phyloP scores from a whole-genome alignment of 2,797 vertebrate genomes.

The Scleropages formosus region DNA sequence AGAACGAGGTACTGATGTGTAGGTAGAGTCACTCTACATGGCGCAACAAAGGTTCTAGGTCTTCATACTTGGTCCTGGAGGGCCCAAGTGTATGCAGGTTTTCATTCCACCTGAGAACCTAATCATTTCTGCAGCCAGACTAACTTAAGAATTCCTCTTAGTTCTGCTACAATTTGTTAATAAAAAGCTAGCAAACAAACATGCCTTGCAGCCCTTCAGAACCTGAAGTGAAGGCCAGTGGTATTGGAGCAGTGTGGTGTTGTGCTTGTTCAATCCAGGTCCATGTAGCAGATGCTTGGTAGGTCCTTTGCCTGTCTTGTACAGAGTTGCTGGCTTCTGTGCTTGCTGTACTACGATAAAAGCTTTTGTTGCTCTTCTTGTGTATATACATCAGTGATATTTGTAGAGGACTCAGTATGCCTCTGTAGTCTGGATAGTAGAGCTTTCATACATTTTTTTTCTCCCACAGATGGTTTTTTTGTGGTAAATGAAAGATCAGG shows the following conservation, averaged over 20 bases:
- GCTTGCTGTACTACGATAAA: slow-evolving; percentile 4
- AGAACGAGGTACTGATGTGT: slow-evolving; percentile 66
- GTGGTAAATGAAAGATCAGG: background rate
- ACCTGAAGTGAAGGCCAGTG: no score
- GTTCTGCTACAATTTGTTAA: no score
- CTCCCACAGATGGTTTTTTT: slow-evolving; percentile 1
- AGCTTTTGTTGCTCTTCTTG: background rate
- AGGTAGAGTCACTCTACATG: background rate
- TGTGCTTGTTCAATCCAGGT: slow-evolving; percentile 11
- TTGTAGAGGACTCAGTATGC: background rate
- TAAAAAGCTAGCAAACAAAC: no score
- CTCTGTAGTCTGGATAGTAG: background rate
- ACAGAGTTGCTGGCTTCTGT: background rate
- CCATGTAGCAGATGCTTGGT: background rate
- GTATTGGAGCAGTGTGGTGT: background rate
- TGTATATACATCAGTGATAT: background rate
- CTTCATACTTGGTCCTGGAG: no score
- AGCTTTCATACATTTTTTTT: no score
- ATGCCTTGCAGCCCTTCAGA: no score
- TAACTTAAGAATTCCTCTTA: no score
- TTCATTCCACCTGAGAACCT: no score
- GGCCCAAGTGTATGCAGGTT: no score
- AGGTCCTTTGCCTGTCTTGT: background rate
- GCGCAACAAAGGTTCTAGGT: no score
- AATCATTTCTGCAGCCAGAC: no score